Percentiles rank a stretch among this genome's conserved stretches.
phyloP scores from a whole-genome alignment of 2,113 vertebrate species.

The Bostrychus sinensis region DNA sequence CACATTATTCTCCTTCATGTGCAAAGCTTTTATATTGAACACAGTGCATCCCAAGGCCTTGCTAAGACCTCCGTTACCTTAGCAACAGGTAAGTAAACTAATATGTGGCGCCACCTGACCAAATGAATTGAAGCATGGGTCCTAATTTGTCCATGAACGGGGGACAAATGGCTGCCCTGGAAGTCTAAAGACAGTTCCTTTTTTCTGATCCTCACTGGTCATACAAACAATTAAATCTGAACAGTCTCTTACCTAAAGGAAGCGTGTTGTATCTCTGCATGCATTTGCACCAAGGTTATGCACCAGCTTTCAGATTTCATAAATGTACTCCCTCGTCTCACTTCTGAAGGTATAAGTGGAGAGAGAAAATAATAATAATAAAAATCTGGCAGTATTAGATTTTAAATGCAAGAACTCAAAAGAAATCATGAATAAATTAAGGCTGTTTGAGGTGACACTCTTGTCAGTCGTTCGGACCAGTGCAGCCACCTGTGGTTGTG shows the following conservation, averaged over 20 bases:
- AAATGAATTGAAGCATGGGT: background rate
- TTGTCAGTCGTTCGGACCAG: conserved; percentile 34
- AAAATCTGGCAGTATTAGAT: conserved; percentile 5
- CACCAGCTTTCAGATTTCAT: conserved; percentile 17
- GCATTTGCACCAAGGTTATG: background rate
- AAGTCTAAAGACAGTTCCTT: too few species aligned
- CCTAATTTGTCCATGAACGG: background rate
- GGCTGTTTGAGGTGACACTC: conserved; percentile 18
- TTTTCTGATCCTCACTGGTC: too few species aligned
- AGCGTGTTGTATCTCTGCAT: background rate
- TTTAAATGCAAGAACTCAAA: conserved; percentile 8
- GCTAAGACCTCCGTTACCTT: background rate
- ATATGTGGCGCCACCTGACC: background rate
- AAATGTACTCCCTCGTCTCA: conserved; percentile 22
- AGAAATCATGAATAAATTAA: conserved; percentile 41
- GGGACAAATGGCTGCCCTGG: background rate
- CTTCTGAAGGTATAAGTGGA: conserved; percentile 20
- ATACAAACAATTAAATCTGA: too few species aligned
- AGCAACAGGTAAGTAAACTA: conserved; percentile 4
- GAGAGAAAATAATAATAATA: background rate
- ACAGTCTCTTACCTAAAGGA: background rate
- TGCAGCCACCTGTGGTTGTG: conserved; percentile 38
- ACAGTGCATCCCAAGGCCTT: background rate
- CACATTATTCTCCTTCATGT: background rate
- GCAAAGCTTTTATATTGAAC: conserved; percentile 4